Percentiles rank a stretch among this genome's conserved stretches.
These are phyloP conservation scores for Cerastis rubricosa DNA, from an alignment of 2,888 invertebrate genomes.

Conservation along the genomic window DNA sequence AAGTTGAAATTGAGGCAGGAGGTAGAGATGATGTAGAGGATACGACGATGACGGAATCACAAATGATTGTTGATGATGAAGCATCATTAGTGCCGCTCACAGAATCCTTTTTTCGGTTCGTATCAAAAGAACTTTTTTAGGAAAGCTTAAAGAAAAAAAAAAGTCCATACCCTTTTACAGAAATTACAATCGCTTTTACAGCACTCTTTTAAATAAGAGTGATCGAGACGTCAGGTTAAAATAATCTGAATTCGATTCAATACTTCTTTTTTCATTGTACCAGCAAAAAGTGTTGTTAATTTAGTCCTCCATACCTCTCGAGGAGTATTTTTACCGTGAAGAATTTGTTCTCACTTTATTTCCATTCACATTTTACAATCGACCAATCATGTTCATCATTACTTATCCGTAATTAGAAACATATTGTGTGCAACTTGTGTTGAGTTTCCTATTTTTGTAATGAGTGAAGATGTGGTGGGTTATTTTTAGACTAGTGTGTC, in stretches of 20 bases:
- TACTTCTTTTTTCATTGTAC: background rate
- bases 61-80: background rate
- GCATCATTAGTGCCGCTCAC: background rate
- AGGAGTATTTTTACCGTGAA: constrained; percentile 14
- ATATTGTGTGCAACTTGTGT: constrained; percentile 57
- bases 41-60: background rate
- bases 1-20: background rate
- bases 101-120: background rate
- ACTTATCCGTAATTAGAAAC: constrained; percentile 65
- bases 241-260: constrained; percentile 1
- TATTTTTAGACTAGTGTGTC: constrained; percentile 59
- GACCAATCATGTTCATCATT: constrained; percentile 59
- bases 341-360: constrained; percentile 42
- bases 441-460: constrained; percentile 59
- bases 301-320: background rate
- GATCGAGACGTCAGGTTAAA: background rate
- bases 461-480: constrained; percentile 36
- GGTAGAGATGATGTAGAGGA: background rate
- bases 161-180: background rate
- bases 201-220: constrained; percentile 19
- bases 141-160: fast-evolving
- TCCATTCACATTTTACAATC: constrained; percentile 42
- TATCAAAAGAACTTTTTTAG: background rate
- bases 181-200: constrained; percentile 16
- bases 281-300: background rate